Conservation (phyloP, 2,888 invertebrate species). For the Acrobasis suavella region DNA sequence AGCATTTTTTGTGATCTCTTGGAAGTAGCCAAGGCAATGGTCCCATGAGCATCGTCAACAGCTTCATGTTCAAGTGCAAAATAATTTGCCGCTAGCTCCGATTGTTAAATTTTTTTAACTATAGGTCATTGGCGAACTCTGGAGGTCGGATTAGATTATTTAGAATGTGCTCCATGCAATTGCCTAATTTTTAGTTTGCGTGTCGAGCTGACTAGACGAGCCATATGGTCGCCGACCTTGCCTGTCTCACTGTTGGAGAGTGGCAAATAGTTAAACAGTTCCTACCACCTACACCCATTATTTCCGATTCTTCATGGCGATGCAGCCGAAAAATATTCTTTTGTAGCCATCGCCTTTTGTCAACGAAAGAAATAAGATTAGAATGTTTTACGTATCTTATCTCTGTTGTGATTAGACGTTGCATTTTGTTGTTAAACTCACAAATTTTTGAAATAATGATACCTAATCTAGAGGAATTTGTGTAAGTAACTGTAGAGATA, state of each 20-base stretch:
- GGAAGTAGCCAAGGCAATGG: constrained; percentile 47
- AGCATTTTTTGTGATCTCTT: constrained; percentile 41
- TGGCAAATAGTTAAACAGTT: constrained; percentile 58
- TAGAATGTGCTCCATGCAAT: constrained; percentile 20
- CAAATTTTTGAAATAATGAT: too few species aligned
- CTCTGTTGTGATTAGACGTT: constrained; percentile 17
- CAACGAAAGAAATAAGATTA: constrained; percentile 30
- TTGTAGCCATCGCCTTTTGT: constrained; percentile 30
- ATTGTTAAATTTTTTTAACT: constrained; percentile 28
- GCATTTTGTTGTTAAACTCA: constrained; percentile 10
- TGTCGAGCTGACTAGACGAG: constrained; percentile 48
- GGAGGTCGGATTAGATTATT: constrained; percentile 23
- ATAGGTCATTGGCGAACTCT: constrained; percentile 19
- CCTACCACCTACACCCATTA: constrained; percentile 58
- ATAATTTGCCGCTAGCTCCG: constrained; percentile 45
- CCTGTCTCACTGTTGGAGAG: constrained; percentile 48
- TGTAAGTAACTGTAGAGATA: too few species aligned
- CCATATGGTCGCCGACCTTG: constrained; percentile 75
- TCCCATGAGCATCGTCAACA: constrained; percentile 29
- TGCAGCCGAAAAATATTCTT: constrained; percentile 22
- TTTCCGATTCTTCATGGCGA: constrained; percentile 52
- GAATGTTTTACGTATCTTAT: constrained; percentile 27
- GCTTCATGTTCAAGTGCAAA: constrained; percentile 45
- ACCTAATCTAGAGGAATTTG: too few species aligned
- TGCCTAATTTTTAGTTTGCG: constrained; percentile 42